Base-by-base conservation (phyloP, 92 coral and sea anemone genomes). In the Ricordea florida region DNA sequence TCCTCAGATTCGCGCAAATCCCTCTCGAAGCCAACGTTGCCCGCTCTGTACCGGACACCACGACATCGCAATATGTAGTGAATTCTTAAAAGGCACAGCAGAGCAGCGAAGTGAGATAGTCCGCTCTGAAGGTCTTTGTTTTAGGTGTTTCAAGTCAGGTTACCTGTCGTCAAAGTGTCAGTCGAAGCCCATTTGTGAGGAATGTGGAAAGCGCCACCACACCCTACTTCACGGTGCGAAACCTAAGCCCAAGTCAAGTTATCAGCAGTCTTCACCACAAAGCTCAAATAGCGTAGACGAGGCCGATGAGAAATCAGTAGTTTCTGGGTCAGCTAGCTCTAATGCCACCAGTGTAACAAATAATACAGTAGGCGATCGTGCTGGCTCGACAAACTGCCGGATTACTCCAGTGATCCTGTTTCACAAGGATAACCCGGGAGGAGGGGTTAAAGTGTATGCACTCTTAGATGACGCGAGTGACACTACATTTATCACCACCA, bases 401-500 rank as follows among this genome's bases (percentile, higher is more conserved):
- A 82, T 82, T 16, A 31, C 82, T 1, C 89, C 85, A 0, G 87
- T 89, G 17, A 30, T 62, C 26, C 33, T 69, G 18, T 46, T 71
- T 71, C 90, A 84, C 56, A 88, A 66, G 57, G 83, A 73, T 49
- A 57, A 46, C 46, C 84, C 90, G 0, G 58, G 47, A 14, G n/a
- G 17, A n/a, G 66, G 72, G 38, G 59, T 85, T 9, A 33, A 53
- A 34, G 66, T 57, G 5, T 72, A 77, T n/a, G 85, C 89, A 6
- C 81, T 76, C 4, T 61, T 83, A 22, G 89, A 69, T 28, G 63
- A 83, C 23, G 93, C 79, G 1, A 89, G 93, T 44, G 87, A 89
- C 52, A 62, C 93, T 10, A 84, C 87, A 20, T 89, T 89, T 68
- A 56, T 84, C 0, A 79, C 53, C 28, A 34, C 25, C 7, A 73